A percentile compares a stretch with the other conserved stretches of the same genome.
These are phyloP conservation scores for Sylvia borin DNA, from an alignment of 2,797 vertebrate species.

Conservation along the genomic window DNA sequence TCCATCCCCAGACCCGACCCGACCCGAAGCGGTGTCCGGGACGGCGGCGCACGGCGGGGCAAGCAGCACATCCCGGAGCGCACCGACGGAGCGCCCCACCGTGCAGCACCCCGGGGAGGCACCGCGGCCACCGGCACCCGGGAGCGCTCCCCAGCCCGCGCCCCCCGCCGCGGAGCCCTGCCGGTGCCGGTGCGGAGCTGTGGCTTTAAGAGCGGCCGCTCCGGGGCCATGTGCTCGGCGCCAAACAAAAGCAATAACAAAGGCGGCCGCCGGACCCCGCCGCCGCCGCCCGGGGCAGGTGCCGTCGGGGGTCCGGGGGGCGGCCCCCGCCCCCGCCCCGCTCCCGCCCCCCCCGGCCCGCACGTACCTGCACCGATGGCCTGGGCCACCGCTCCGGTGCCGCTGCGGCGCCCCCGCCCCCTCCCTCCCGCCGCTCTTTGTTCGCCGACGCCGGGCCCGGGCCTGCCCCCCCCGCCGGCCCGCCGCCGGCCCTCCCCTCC, in stretches of 20 bases:
- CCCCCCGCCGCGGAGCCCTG: not conserved
- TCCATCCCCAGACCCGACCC: not conserved
- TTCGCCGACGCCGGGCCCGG: constrained; percentile 21
- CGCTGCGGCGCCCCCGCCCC: constrained; percentile 1
- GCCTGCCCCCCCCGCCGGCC: not conserved
- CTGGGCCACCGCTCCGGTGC: constrained; percentile 1
- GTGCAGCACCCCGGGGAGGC: not conserved
- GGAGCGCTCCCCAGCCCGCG: not conserved
- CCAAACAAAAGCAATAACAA: constrained; percentile 98
- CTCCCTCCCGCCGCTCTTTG: constrained; percentile 32
- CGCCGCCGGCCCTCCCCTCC: not conserved
- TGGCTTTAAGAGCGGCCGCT: constrained; percentile 84
- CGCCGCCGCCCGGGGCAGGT: constrained; percentile 13
- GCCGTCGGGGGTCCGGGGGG: not conserved
- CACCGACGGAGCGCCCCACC: not conserved
- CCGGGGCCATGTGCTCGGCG: constrained; percentile 91
- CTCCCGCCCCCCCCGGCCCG: not conserved
- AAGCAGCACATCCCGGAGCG: not conserved
- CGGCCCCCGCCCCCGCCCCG: not conserved
- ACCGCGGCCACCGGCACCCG: not conserved
- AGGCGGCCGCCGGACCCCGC: constrained; percentile 56
- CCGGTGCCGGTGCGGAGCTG: constrained; percentile 68
- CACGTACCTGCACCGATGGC: not conserved
- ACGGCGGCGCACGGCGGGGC: not conserved
- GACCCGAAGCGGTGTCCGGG: not conserved